phyloP scores from a whole-genome alignment of 2,113 vertebrate genomes.

The Nanorana parkeri region DNA sequence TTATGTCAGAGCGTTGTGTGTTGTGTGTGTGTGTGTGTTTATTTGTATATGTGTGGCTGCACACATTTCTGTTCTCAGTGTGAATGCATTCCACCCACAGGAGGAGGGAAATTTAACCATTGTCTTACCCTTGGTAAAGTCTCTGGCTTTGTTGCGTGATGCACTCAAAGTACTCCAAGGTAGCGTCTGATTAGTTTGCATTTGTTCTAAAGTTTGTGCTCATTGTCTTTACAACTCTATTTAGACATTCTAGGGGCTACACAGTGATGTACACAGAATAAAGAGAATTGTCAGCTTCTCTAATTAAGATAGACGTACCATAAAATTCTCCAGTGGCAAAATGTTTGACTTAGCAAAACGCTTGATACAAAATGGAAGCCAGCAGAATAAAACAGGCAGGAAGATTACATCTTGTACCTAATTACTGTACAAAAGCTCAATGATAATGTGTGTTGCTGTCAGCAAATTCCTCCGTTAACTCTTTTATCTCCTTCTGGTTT shows the following conservation, averaged over 20 bases:
- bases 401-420: conserved; percentile 10
- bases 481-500: conserved; percentile 53
- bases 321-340: conserved; percentile 22
- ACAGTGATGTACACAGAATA: background rate
- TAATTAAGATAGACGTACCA: conserved; percentile 37
- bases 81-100: conserved; percentile 52
- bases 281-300: conserved; percentile 4
- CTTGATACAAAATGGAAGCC: conserved; percentile 14
- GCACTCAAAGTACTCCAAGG: background rate
- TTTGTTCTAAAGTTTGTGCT: conserved; percentile 15
- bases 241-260: conserved; percentile 17
- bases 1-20: conserved; percentile 55
- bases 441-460: background rate
- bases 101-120: conserved; percentile 29
- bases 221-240: conserved; percentile 5
- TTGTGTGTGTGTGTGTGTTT: conserved; percentile 41
- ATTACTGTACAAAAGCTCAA: background rate
- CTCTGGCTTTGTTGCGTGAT: conserved; percentile 22
- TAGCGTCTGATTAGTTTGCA: conserved; percentile 10
- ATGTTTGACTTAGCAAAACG: conserved; percentile 2
- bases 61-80: conserved; percentile 44
- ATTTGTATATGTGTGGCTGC: conserved; percentile 21
- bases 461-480: conserved; percentile 24
- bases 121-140: conserved; percentile 47
- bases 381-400: conserved; percentile 4